phyloP scores from a whole-genome alignment of 2,797 vertebrate species.

The Chanos chanos region DNA sequence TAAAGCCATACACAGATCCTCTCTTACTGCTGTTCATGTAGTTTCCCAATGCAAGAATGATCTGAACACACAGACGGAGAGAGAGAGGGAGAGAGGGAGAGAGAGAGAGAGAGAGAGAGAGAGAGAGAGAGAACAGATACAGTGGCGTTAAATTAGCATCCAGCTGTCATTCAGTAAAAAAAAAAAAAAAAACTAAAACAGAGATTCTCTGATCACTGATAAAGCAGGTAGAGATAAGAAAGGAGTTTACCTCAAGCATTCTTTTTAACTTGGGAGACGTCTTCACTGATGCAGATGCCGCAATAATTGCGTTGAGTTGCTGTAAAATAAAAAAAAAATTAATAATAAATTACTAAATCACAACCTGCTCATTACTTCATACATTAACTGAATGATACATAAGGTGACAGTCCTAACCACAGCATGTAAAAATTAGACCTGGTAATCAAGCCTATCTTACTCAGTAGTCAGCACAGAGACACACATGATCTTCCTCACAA shows the following conservation, averaged over 20 bases:
- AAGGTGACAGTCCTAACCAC: too few species aligned
- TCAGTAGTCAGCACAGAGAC: too few species aligned
- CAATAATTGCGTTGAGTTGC: slow-evolving; percentile 93
- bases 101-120: too few species aligned
- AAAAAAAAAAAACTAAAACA: not conserved
- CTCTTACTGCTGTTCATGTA: slow-evolving; percentile 99
- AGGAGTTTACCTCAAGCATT: slow-evolving; percentile 82
- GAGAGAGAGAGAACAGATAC: too few species aligned
- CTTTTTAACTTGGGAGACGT: slow-evolving; percentile 91
- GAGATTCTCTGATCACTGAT: not conserved
- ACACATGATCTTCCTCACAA: too few species aligned
- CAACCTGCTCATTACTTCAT: too few species aligned
- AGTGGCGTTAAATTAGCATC: too few species aligned
- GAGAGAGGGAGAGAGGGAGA: not conserved
- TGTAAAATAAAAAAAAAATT: slow-evolving; percentile 42
- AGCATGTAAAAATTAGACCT: too few species aligned
- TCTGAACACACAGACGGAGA: slow-evolving; percentile 63
- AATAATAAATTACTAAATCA: not conserved
- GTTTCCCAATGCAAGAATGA: slow-evolving; percentile 93
- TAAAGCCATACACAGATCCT: slow-evolving; percentile 94
- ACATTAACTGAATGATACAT: too few species aligned
- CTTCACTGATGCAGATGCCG: slow-evolving; percentile 90
- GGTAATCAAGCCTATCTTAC: too few species aligned
- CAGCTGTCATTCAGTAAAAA: too few species aligned
- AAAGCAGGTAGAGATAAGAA: not conserved